These are phyloP conservation scores for Hephaestus fuliginosus DNA, from an alignment of 2,797 vertebrate species.

Conservation along the genomic window DNA sequence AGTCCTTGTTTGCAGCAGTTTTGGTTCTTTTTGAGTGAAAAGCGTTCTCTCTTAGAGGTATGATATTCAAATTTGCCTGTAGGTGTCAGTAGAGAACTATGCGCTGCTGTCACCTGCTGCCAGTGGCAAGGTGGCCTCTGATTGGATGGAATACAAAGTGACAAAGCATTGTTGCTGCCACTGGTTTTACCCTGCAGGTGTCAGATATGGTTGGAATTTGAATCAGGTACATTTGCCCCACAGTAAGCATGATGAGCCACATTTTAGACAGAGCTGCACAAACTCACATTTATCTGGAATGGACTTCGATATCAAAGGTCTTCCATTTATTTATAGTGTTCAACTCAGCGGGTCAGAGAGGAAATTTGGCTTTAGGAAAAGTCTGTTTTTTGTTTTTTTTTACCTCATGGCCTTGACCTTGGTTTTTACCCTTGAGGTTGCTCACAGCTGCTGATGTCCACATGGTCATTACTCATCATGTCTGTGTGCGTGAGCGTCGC, in stretches of 20 bases:
- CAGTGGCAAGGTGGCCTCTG: constrained; percentile 50
- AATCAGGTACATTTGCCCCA: constrained; percentile 4
- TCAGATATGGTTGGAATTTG: constrained; percentile 46
- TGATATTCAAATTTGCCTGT: constrained; percentile 41
- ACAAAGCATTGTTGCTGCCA: constrained; percentile 62
- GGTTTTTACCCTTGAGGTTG: constrained; percentile 27
- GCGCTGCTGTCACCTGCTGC: constrained; percentile 33
- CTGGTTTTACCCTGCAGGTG: constrained; percentile 36
- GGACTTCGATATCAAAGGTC: not conserved
- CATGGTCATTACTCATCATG: constrained; percentile 37
- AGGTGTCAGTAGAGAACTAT: constrained; percentile 71
- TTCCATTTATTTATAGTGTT: not conserved
- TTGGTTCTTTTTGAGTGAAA: not conserved
- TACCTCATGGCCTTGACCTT: constrained; percentile 38
- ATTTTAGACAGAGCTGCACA: constrained; percentile 7
- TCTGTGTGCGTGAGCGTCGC: not conserved
- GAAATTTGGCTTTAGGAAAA: not conserved
- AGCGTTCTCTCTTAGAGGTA: not conserved
- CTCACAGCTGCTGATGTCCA: constrained; percentile 8
- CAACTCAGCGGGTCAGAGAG: not conserved
- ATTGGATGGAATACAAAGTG: constrained; percentile 72
- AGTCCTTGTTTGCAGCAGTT: not conserved
- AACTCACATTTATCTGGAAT: not conserved
- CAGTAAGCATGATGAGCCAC: not conserved
- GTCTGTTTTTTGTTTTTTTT: not conserved